Evolutionary conservation across 2,888 invertebrate species (phyloP), one percentile per base, ranked within the genome.

Genomic region (Drosophila paranaensis): DNA sequence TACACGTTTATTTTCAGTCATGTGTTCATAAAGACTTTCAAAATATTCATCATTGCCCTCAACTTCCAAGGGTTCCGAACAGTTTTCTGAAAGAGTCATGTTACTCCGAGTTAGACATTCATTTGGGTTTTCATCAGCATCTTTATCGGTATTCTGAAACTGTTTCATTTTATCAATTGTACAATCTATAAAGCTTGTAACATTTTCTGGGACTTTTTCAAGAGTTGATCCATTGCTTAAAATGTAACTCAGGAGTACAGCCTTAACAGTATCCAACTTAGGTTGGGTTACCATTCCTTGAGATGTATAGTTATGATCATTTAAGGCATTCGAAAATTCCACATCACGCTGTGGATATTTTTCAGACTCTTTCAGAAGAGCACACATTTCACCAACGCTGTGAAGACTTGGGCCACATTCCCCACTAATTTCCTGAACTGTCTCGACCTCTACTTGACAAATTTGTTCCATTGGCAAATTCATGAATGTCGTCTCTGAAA

Each of bases 281-380:
- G 58, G 48, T 39, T 46, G 72, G 10, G 42, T 50, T 2, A 40
- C 6, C 0, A 55, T n/a, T 50, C 81, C 74, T 45, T 86, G 86
- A 6, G 82, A 65, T 11, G 83, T 87, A 53, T 90, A 90, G 60
- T 90, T 90, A 58, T 90, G 90, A 67, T 90, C 90, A 58, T 77
- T 86, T 57, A 88, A 68, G 53, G 90, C 71, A 57, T 74, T 69
- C 4, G 78, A 74, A 10, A 82, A 25, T 11, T 69, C 43, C 1
- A 57, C 53, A 6, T 43, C 53, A 37, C 39, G 14, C 2, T 66
- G 58, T 8, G 20, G 8, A 39, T 13, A 16, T 37, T 50, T 40
- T n/a, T 67, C 53, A 14, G 55, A 42, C 9, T 57, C 40, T 11
- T 27, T 39, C 13, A 42, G 39, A 0, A 78, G 55, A 11, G 42